These are phyloP conservation scores for Dicerorhinus sumatrensis DNA, from an alignment of 2,113 vertebrate genomes.

Conservation along the genomic window DNA sequence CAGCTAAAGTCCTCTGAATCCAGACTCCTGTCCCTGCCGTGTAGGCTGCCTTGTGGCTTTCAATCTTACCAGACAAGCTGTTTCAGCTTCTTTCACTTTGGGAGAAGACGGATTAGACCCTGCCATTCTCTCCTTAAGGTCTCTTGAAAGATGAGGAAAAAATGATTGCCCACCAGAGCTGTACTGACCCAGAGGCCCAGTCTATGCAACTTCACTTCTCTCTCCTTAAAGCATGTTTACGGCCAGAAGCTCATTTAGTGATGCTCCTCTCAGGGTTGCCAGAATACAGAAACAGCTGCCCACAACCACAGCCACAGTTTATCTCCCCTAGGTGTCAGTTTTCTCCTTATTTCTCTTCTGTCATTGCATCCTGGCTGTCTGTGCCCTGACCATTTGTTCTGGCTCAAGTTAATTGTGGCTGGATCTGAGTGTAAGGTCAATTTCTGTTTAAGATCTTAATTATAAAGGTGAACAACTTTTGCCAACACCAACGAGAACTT, in stretches of 20 bases:
- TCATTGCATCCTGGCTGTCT: not conserved
- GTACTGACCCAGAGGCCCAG: not conserved
- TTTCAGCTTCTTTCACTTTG: not conserved
- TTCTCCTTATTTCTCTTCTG: not conserved
- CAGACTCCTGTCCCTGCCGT: not conserved
- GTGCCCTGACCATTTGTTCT: not conserved
- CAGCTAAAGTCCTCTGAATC: not conserved
- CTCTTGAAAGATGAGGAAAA: not conserved
- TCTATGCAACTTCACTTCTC: not conserved
- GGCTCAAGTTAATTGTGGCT: not conserved
- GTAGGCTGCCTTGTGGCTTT: not conserved
- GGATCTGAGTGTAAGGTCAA: not conserved
- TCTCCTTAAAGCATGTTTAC: not conserved
- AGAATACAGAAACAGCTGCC: not conserved
- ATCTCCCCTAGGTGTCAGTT: not conserved
- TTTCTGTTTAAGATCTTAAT: not conserved
- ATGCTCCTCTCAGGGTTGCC: not conserved
- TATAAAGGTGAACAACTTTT: not conserved
- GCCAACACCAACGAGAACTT: not conserved
- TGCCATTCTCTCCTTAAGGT: not conserved
- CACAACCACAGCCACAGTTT: not conserved
- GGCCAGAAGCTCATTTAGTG: not conserved
- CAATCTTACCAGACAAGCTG: not conserved
- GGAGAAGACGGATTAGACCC: not conserved
- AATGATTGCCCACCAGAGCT: not conserved